phyloP scores from a whole-genome alignment of 2,888 invertebrate genomes.

The Margaritifera margaritifera region DNA sequence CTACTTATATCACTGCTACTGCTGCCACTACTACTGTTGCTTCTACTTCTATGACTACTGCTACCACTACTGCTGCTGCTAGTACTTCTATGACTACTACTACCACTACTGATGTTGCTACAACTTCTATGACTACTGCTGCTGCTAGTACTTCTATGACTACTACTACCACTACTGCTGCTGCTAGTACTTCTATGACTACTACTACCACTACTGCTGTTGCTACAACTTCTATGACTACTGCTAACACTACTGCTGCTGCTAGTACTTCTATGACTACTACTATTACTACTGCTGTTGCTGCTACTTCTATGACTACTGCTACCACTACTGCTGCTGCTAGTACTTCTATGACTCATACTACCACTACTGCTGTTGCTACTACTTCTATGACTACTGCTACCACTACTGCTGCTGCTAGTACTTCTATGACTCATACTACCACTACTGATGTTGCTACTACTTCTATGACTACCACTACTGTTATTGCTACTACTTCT shows the following conservation, averaged over 20 bases:
- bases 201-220: conserved; percentile 12
- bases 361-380: conserved; percentile 4
- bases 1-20: conserved; percentile 7
- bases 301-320: conserved; percentile 13
- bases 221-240: conserved; percentile 10
- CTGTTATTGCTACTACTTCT: conserved; percentile 6
- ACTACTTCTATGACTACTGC: conserved; percentile 6
- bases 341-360: conserved; percentile 3
- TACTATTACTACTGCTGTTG: conserved; percentile 5
- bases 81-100: conserved; percentile 7
- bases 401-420: conserved; percentile 5
- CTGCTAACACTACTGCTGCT: conserved; percentile 14
- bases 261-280: conserved; percentile 10
- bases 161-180: conserved; percentile 5
- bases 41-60: conserved; percentile 3
- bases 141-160: conserved; percentile 9
- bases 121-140: conserved; percentile 10
- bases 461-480: conserved; percentile 7
- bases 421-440: conserved; percentile 3
- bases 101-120: conserved; percentile 8
- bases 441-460: conserved; percentile 5
- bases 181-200: conserved; percentile 6
- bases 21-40: conserved; percentile 7
- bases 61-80: conserved; percentile 4
- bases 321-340: conserved; percentile 3